Evolutionary conservation across 2,797 vertebrate species (phyloP), one percentile per base, ranked within the genome.

Genomic region (Borostomias antarcticus): DNA sequence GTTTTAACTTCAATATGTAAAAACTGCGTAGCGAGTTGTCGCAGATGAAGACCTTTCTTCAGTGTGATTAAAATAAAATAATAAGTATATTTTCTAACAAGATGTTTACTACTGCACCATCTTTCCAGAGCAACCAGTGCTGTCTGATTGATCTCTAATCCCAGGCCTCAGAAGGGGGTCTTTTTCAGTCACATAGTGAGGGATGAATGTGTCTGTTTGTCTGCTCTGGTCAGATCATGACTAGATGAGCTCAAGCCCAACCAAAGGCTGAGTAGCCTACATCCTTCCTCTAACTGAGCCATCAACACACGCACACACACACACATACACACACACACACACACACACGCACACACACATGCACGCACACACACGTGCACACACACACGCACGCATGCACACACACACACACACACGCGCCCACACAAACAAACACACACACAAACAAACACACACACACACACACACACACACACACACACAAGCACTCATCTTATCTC

Each of bases 401-500:
- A 66, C 69, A 66, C 65, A 61, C 68, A 64, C 58, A 47, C 28
- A 63, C 1, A 13, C 0, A 29, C 21, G 0, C 21, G 30, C 61
- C 73, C 76, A 56, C 69, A 64, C 64, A 58, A 54, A 60, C 72
- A 68, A 68, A 71, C 73, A 75, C 63, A 60, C 69, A 56, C 69
- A 64, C 64, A 58, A 54, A 60, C 72, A 68, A 68, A 71, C 73
- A 75, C 63, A 60, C 69, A 73, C 68, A 73, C 64, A 70, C 51
- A 50, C 61, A 63, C 65, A 59, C 62, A 71, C 65, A 66, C 69
- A 66, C 65, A 61, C 68, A 64, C 58, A 47, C 28, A 63, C 1
- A 13, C 0, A 29, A 15, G 0, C 21, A 45, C 61, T 73, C 76
- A 56, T 23, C 86, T 89, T 88, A 91, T 91, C 81, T 80, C 77